Evolutionary conservation across 2,797 vertebrate genomes (phyloP).

Genomic region (Rhabdomys pumilio): DNA sequence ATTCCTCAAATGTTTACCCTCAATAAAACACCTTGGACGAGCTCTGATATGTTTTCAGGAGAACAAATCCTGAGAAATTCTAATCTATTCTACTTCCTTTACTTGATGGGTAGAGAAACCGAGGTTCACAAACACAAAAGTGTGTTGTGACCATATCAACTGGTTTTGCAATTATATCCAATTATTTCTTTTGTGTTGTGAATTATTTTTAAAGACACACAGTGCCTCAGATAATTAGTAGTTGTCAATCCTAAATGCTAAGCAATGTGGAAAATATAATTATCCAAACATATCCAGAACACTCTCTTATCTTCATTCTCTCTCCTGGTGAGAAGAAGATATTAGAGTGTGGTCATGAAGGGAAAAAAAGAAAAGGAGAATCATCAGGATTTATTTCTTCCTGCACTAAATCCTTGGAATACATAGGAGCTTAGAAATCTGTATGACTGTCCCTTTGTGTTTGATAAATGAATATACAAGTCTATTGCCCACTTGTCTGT

Average conservation of each 20-base stretch:
- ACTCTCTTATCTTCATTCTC: conserved; percentile 68
- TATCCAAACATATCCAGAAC: conserved; percentile 64
- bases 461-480: conserved; percentile 75
- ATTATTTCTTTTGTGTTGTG: conserved; percentile 74
- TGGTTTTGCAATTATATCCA: conserved; percentile 68
- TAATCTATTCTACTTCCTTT: not conserved
- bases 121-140: conserved; percentile 50
- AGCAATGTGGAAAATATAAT: conserved; percentile 80
- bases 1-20: conserved; percentile 50
- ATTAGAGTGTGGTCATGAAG: conserved; percentile 38
- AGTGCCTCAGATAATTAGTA: conserved; percentile 73
- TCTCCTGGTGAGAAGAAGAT: conserved; percentile 35
- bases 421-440: conserved; percentile 74
- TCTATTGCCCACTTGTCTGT: conserved; percentile 13
- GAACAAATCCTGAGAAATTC: conserved; percentile 2
- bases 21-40: conserved; percentile 10
- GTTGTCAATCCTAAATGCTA: conserved; percentile 76
- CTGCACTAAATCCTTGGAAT: conserved; percentile 74
- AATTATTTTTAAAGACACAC: conserved; percentile 75
- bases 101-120: conserved; percentile 59
- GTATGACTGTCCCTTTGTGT: conserved; percentile 50
- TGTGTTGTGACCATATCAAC: conserved; percentile 44
- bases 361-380: conserved; percentile 61
- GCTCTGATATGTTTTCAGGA: not conserved
- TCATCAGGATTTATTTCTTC: conserved; percentile 70